Conservation (phyloP, 1,140 invertebrate genomes). For the Brachionus calyciflorus region DNA sequence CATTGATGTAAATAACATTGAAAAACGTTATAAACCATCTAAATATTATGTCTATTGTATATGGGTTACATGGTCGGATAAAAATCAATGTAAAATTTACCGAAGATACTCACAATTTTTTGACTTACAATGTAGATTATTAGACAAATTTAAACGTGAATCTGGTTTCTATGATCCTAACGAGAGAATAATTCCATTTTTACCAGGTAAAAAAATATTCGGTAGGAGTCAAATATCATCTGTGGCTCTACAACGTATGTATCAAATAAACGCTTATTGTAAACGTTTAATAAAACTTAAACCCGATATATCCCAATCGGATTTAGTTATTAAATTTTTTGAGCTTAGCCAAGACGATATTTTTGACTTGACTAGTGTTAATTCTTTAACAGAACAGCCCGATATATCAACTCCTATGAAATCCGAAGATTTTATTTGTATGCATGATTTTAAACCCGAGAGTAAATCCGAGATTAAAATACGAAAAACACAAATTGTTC, state of each 20-base stretch:
- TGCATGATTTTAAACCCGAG: background rate
- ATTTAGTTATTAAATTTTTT: background rate
- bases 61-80: slow-evolving; percentile 14
- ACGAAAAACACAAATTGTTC: slow-evolving; percentile 16
- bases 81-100: background rate
- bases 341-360: background rate
- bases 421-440: slow-evolving; percentile 3
- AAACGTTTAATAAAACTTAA: slow-evolving; percentile 20
- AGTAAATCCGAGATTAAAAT: background rate
- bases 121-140: slow-evolving; percentile 39
- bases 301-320: background rate
- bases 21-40: slow-evolving; percentile 22
- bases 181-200: slow-evolving; percentile 16
- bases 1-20: slow-evolving; percentile 1
- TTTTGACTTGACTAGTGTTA: too few species aligned
- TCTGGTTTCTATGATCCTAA: background rate
- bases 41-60: slow-evolving; percentile 39
- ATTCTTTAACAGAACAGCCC: background rate
- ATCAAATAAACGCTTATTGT: background rate
- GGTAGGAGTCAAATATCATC: slow-evolving; percentile 20
- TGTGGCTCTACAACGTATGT: slow-evolving; percentile 14
- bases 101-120: slow-evolving; percentile 38
- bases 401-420: background rate
- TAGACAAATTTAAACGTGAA: slow-evolving; percentile 36
- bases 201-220: slow-evolving; percentile 37